Base-by-base conservation (phyloP, 2,888 invertebrate species). In the Cosmia trapezina region DNA sequence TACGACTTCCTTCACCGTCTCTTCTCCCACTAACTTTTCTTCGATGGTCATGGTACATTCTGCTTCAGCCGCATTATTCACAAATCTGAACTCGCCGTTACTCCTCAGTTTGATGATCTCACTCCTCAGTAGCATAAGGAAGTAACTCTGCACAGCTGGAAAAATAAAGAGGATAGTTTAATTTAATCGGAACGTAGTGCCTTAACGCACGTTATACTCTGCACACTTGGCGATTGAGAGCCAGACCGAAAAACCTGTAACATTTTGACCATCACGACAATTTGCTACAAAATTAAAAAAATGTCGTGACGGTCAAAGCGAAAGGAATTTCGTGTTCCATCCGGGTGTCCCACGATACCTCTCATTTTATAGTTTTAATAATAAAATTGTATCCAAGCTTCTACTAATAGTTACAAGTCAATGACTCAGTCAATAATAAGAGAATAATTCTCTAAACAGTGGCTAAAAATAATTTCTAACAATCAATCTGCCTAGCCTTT, bases 101-200 rank as follows among this genome's bases (percentile, higher is more conserved):
- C 11, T 22, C 33, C 43, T 8, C 43, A 70, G 69, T 54, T 70
- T 70, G 0, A n/a, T 53, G 69, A 70, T 67, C 8, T 70, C 68
- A 67, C 53, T 70, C 22, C 45, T 67, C 54, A 54, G 14, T 28
- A 54, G 54, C 14, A 54, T 14, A 28, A 28, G 7, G 7, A 54
- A 28, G 54, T 54, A 54, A 14, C 7, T 28, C 28, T 54, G 28
- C 14, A 28, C 54, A 54, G 7, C 54, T 54, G 28, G 53, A 14
- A 69, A 69, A 14, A 70, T 0, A 12, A 70, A 17, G 47, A 49
- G 56, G 6, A 49, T 49, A n/a, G 17, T 57, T 70, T 70, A 28
- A 14, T 56, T 70, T 28, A 28, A 28, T 28, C 28, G 70, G 11
- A 37, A 57, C 3, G 0, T 37, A 37, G 4, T 33, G 19, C 19